phyloP scores from a whole-genome alignment of 53 echinoderm and acorn worm species.

The Apostichopus leukothele region DNA sequence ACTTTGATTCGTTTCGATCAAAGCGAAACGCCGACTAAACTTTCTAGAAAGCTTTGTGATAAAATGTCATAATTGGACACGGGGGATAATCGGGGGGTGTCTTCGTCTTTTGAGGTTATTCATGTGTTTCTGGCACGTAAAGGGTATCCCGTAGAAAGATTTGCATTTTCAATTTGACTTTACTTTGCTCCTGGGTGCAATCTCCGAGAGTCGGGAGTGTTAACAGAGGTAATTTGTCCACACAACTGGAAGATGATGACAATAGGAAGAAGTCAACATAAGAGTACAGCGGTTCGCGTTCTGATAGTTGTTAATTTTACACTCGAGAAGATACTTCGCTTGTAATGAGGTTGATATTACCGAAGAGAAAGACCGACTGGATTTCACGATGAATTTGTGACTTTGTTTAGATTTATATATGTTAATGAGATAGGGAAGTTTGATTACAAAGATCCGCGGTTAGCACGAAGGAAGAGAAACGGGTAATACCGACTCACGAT shows the following conservation, averaged over 20 bases:
- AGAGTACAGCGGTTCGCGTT: background rate
- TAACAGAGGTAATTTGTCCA: constrained; percentile 7
- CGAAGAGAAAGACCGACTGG: background rate
- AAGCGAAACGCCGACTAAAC: background rate
- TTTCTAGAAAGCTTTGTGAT: constrained; percentile 11
- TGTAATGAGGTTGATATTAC: constrained; percentile 12
- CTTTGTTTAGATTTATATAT: too few relatives aligned
- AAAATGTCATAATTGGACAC: constrained; percentile 33
- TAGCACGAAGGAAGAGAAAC: too few relatives aligned
- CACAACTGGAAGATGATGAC: background rate
- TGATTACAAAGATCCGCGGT: too few relatives aligned
- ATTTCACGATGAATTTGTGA: background rate
- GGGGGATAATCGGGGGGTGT: background rate
- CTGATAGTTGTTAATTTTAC: constrained; percentile 2
- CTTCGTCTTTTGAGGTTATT: background rate
- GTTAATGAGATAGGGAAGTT: too few relatives aligned
- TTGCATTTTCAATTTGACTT: constrained; percentile 39
- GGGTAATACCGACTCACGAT: too few relatives aligned
- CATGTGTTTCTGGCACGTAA: background rate
- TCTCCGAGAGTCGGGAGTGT: background rate
- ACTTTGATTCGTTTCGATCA: constrained; percentile 14
- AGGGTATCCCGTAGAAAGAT: constrained; percentile 4
- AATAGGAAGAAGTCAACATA: background rate
- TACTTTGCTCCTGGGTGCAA: constrained; percentile 20
- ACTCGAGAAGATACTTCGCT: background rate